These are phyloP conservation scores for Eudemis profundana DNA, from an alignment of 2,888 invertebrate genomes.

Conservation along the genomic window DNA sequence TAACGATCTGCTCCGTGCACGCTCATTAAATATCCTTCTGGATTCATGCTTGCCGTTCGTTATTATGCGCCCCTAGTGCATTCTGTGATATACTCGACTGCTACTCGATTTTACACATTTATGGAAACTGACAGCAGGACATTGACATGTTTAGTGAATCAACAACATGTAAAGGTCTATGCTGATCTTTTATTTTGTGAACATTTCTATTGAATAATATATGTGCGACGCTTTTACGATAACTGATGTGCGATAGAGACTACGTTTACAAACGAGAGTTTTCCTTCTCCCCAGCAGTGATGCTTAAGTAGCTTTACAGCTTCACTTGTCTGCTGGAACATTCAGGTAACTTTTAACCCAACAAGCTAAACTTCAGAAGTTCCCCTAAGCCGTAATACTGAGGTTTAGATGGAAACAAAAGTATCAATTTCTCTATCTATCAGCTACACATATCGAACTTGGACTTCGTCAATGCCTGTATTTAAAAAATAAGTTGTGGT, in stretches of 20 bases:
- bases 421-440: too few relatives aligned
- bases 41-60: conserved; percentile 61
- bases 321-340: conserved; percentile 1
- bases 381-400: conserved; percentile 5
- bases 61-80: conserved; percentile 62
- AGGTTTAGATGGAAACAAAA: background rate
- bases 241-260: background rate
- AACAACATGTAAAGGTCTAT: too few relatives aligned
- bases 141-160: conserved; percentile 3
- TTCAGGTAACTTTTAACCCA: conserved; percentile 8
- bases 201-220: background rate
- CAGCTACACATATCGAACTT: too few relatives aligned
- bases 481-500: conserved; percentile 19
- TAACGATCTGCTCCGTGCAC: conserved; percentile 73
- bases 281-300: background rate
- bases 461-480: conserved; percentile 15
- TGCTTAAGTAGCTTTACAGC: background rate
- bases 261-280: too few relatives aligned
- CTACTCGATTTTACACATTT: conserved; percentile 44
- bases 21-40: conserved; percentile 75
- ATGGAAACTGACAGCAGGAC: conserved; percentile 18
- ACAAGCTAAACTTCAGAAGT: conserved; percentile 18
- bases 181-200: too few relatives aligned
- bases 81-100: conserved; percentile 48
- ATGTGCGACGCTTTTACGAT: background rate